A percentile compares a stretch with the other conserved stretches of the same genome.
Conservation (phyloP, 2,113 vertebrate species). For the Petroica traversi region DNA sequence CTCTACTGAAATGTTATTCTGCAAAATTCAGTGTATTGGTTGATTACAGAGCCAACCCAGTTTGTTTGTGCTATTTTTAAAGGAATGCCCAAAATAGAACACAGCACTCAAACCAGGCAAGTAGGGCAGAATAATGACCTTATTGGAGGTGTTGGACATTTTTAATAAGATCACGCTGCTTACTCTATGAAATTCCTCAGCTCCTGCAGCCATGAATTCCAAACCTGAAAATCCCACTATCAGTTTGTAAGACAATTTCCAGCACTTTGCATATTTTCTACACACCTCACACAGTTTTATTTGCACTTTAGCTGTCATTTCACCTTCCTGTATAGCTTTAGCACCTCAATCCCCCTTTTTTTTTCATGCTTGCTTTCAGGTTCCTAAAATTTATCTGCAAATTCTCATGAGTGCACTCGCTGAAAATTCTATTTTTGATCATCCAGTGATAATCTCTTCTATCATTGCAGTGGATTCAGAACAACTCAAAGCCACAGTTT, state of each 20-base stretch:
- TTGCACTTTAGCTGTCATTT: neutral
- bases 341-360: neutral
- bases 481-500: neutral
- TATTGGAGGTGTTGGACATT: neutral
- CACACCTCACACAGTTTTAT: neutral
- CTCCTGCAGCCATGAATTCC: neutral
- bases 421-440: neutral
- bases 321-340: neutral
- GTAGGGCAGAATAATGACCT: neutral
- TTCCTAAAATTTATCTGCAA: neutral
- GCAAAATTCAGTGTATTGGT: neutral
- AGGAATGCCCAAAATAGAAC: neutral
- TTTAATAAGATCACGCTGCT: neutral
- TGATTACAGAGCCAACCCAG: neutral
- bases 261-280: neutral
- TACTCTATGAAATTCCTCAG: neutral
- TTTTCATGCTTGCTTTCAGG: neutral
- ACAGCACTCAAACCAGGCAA: neutral
- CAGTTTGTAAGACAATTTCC: neutral
- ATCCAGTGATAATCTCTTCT: neutral
- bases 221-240: neutral
- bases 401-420: rapidly evolving
- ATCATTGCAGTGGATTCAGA: neutral
- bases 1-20: neutral
- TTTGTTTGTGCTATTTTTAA: neutral